phyloP scores from a whole-genome alignment of 1,140 invertebrate genomes.

The Drosophila bocqueti region DNA sequence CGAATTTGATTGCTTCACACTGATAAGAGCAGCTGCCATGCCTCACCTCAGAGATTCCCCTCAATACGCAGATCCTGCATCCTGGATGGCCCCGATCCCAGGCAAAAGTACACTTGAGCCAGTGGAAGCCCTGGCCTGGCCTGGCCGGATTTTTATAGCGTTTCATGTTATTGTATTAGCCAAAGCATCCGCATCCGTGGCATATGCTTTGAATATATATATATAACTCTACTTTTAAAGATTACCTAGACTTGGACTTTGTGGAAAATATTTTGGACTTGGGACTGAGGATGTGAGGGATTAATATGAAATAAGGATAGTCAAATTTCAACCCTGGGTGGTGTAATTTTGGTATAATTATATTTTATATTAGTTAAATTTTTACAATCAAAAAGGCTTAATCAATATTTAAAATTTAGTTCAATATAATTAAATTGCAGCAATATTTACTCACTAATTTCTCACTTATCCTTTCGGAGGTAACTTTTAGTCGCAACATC shows the following conservation, averaged over 20 bases:
- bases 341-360: background rate
- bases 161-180: conserved; percentile 80
- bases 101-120: conserved; percentile 18
- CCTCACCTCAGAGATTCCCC: conserved; percentile 14
- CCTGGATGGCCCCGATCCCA: conserved; percentile 26
- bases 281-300: no score
- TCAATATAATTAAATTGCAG: background rate
- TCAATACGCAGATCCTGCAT: conserved; percentile 23
- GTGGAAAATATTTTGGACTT: background rate
- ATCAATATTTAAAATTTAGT: background rate
- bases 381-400: background rate
- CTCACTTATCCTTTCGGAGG: background rate
- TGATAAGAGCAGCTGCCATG: conserved; percentile 75
- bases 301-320: no score
- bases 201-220: conserved; percentile 70
- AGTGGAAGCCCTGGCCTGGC: conserved; percentile 10
- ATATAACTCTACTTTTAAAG: conserved; percentile 31
- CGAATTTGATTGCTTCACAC: conserved; percentile 82
- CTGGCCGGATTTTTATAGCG: conserved; percentile 69
- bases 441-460: background rate
- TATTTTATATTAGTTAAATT: background rate
- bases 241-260: conserved; percentile 1
- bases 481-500: background rate
- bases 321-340: background rate
- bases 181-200: conserved; percentile 54